Evolutionary conservation across 2,888 invertebrate genomes (phyloP).

Genomic region (Apamea monoglypha): DNA sequence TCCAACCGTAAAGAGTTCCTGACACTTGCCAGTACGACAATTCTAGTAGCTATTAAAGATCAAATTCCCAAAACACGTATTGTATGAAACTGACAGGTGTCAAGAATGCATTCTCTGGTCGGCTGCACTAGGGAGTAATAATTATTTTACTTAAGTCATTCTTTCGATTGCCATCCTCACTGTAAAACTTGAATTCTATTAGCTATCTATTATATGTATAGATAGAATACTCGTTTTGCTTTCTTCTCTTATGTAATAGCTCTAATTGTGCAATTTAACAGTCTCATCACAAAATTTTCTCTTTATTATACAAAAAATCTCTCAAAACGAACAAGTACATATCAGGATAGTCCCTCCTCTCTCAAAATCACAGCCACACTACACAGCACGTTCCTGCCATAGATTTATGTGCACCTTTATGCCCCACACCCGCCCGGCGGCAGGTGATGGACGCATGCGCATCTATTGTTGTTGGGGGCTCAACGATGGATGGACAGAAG

Average conservation of each 20-base stretch:
- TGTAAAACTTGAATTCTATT: not conserved
- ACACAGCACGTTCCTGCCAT: constrained; percentile 74
- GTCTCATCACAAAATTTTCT: no score
- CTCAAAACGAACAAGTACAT: no score
- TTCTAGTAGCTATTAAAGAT: no score
- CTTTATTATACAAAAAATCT: no score
- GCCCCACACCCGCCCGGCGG: constrained; percentile 77
- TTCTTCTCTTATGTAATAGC: not conserved
- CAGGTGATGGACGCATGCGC: constrained; percentile 83
- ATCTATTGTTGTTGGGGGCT: constrained; percentile 64
- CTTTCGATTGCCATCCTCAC: not conserved
- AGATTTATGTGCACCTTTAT: constrained; percentile 78
- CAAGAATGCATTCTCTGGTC: no score
- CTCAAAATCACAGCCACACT: constrained; percentile 59
- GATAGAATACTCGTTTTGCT: no score
- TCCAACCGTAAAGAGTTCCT: no score
- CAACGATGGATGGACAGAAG: constrained; percentile 28
- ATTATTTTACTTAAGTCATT: not conserved
- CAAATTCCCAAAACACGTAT: no score
- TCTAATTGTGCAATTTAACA: not conserved
- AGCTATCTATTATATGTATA: no score
- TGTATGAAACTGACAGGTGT: no score
- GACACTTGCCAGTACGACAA: no score
- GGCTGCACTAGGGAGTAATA: no score
- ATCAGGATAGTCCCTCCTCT: constrained; percentile 4